Percentiles rank a stretch among this genome's conserved stretches.
phyloP scores from a whole-genome alignment of 2,888 invertebrate genomes.

The Tachina lurida region DNA sequence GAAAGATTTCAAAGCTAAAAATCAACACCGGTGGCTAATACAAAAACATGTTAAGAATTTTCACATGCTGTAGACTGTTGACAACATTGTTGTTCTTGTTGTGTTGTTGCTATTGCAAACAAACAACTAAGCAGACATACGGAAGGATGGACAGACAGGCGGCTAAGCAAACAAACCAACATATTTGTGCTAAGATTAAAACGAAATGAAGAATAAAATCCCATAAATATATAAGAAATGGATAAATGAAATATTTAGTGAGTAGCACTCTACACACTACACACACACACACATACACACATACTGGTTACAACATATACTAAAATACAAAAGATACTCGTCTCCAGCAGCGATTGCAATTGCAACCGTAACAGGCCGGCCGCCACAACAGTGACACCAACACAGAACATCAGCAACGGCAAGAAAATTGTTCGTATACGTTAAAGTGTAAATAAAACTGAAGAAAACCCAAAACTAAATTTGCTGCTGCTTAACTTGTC shows the following conservation, averaged over 20 bases:
- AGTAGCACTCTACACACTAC: conserved; percentile 52
- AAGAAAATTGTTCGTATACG: conserved; percentile 40
- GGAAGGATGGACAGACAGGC: conserved; percentile 8
- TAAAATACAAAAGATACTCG: conserved; percentile 34
- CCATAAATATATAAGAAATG: conserved; percentile 44
- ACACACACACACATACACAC: background rate
- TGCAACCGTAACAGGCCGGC: conserved; percentile 59
- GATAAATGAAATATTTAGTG: conserved; percentile 64
- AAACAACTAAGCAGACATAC: conserved; percentile 24
- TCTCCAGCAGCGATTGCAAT: conserved; percentile 53
- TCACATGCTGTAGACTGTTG: conserved; percentile 76
- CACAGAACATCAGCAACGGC: conserved; percentile 48
- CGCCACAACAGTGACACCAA: conserved; percentile 54
- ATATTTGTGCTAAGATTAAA: conserved; percentile 42
- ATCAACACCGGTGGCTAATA: conserved; percentile 75
- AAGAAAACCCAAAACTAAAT: conserved; percentile 28
- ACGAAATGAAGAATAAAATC: conserved; percentile 16
- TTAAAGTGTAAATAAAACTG: conserved; percentile 40
- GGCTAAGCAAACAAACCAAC: conserved; percentile 19
- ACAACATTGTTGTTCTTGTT: conserved; percentile 64
- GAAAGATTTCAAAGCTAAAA: conserved; percentile 66
- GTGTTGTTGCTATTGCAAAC: conserved; percentile 35
- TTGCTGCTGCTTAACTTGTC: conserved; percentile 47
- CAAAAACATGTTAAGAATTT: conserved; percentile 79
- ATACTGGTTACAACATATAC: background rate